phyloP scores from a whole-genome alignment of 2,888 invertebrate species.

The Chaitophorus viminalis region DNA sequence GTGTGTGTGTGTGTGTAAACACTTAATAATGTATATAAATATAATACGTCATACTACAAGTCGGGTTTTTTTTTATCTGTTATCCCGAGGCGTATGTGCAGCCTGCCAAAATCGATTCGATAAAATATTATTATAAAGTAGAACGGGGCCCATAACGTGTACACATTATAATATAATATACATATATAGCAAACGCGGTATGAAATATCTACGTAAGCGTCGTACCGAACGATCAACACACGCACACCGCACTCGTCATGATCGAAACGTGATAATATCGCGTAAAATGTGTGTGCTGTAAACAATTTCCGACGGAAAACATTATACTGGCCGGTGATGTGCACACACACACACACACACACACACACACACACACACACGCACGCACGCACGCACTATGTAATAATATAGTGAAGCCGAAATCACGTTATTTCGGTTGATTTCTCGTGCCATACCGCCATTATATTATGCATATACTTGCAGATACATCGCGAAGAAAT shows the following conservation, averaged over 20 bases:
- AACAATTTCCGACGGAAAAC: neutral
- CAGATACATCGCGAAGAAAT: no score
- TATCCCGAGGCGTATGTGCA: neutral
- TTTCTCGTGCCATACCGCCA: neutral
- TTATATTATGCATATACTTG: no score
- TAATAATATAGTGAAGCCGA: slow-evolving; percentile 26
- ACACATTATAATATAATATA: neutral
- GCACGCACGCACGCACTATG: neutral
- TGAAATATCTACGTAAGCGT: neutral
- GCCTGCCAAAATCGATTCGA: neutral
- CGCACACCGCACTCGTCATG: neutral
- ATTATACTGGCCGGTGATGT: neutral
- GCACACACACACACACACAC: neutral
- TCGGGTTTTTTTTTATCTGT: neutral
- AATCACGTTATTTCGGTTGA: slow-evolving; percentile 25
- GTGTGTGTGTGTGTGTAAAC: neutral
- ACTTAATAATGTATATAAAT: neutral
- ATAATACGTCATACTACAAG: neutral
- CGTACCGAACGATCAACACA: neutral
- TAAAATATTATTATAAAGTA: neutral
- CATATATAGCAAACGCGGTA: neutral
- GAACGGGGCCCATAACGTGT: neutral
- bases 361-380: neutral
- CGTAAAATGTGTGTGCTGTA: neutral
- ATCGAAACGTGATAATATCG: neutral